Percentiles rank a stretch among this genome's conserved stretches.
These are phyloP conservation scores for Brachyptera risi DNA, from an alignment of 2,888 invertebrate species.

Conservation along the genomic window DNA sequence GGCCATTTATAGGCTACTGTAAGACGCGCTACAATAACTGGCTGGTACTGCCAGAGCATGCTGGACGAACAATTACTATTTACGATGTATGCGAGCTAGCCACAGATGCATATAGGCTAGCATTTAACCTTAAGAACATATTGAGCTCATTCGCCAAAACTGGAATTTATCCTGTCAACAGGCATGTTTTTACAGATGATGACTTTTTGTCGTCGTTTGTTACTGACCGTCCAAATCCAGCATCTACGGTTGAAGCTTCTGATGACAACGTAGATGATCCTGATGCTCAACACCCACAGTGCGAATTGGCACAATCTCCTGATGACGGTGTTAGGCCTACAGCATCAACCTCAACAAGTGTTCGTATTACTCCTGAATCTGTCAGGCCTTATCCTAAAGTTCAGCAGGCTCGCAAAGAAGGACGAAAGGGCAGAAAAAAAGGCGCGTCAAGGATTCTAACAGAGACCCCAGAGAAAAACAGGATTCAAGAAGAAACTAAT, in stretches of 20 bases:
- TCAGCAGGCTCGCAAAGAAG: neutral
- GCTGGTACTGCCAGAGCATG: constrained; percentile 27
- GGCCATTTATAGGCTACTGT: constrained; percentile 18
- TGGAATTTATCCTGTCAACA: constrained; percentile 26
- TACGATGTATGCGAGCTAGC: constrained; percentile 23
- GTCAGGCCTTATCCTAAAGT: neutral
- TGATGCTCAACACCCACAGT: no score
- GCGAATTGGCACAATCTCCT: no score
- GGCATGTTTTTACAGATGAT: constrained; percentile 24
- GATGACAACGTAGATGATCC: neutral
- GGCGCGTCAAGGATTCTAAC: neutral
- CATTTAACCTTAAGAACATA: constrained; percentile 26
- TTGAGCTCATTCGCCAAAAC: constrained; percentile 20
- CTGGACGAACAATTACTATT: constrained; percentile 30
- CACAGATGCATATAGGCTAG: constrained; percentile 16
- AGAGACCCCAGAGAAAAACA: neutral
- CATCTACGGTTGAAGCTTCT: neutral
- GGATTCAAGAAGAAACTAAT: neutral
- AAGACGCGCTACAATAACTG: constrained; percentile 22
- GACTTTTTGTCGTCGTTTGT: constrained; percentile 23
- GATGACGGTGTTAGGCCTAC: no score
- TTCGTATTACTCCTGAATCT: neutral
- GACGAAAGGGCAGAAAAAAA: neutral
- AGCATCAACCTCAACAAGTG: neutral
- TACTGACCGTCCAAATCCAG: constrained; percentile 23